A percentile compares a stretch with the other conserved stretches of the same genome.
phyloP scores from a whole-genome alignment of 2,888 invertebrate genomes.

The Apoda limacodes region DNA sequence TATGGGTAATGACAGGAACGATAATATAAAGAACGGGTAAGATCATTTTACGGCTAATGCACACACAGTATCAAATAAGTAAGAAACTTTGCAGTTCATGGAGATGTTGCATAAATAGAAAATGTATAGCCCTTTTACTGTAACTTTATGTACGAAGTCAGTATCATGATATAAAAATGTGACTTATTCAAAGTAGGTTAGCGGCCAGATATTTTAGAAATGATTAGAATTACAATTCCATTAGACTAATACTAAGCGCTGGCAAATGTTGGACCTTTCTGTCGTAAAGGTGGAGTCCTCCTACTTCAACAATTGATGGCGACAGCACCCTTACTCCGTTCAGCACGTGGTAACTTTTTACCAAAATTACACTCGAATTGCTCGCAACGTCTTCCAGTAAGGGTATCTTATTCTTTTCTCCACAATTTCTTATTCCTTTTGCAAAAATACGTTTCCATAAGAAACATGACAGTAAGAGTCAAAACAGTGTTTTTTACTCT shows the following conservation, averaged over 20 bases:
- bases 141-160: too few relatives aligned
- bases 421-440: constrained; percentile 31
- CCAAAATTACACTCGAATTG: constrained; percentile 51
- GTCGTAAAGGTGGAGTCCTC: constrained; percentile 57
- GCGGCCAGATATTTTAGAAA: too few relatives aligned
- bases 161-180: too few relatives aligned
- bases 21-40: too few relatives aligned
- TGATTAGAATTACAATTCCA: too few relatives aligned
- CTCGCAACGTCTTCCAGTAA: constrained; percentile 39
- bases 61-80: too few relatives aligned
- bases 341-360: constrained; percentile 54
- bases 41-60: constrained; percentile 47
- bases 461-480: constrained; percentile 23
- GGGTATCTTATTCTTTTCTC: constrained; percentile 34
- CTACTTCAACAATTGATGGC: constrained; percentile 60
- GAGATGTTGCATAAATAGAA: too few relatives aligned
- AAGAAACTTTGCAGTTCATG: too few relatives aligned
- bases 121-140: too few relatives aligned
- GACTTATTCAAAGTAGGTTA: too few relatives aligned
- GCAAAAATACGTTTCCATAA: constrained; percentile 28
- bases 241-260: constrained; percentile 29
- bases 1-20: too few relatives aligned
- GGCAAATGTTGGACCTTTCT: constrained; percentile 24
- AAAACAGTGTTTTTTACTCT: constrained; percentile 50
- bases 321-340: constrained; percentile 46